These are phyloP conservation scores for Drosophila falleni DNA, from an alignment of 2,888 invertebrate species.

Conservation along the genomic window DNA sequence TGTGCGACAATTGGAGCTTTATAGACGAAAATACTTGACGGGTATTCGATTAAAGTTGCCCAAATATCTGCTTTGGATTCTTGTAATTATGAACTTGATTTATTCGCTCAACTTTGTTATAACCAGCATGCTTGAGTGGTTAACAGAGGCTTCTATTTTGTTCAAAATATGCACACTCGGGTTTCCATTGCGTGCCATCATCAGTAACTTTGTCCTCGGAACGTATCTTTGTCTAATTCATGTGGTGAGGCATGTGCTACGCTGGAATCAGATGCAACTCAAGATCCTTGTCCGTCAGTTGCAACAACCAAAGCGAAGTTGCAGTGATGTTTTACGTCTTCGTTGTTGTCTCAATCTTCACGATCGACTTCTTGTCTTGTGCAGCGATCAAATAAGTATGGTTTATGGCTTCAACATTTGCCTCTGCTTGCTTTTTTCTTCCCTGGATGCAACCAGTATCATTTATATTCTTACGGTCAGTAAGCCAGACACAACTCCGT, in stretches of 20 bases:
- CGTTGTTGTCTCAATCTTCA: slow-evolving; percentile 62
- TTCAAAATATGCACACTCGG: slow-evolving; percentile 52
- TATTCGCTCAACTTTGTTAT: slow-evolving; percentile 55
- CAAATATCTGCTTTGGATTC: slow-evolving; percentile 39
- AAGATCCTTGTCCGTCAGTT: slow-evolving; percentile 32
- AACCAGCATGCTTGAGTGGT: slow-evolving; percentile 38
- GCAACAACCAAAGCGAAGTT: slow-evolving; percentile 29
- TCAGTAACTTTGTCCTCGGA: slow-evolving; percentile 59
- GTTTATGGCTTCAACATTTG: slow-evolving; percentile 72
- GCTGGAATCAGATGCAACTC: slow-evolving; percentile 50
- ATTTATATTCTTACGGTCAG: slow-evolving; percentile 54
- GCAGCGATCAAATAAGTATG: slow-evolving; percentile 66
- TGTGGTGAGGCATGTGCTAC: slow-evolving; percentile 47
- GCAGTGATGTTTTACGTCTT: slow-evolving; percentile 37
- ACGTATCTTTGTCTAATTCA: slow-evolving; percentile 62
- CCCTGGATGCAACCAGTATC: slow-evolving; percentile 60
- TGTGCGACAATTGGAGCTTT: slow-evolving; percentile 56
- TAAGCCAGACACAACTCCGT: not conserved
- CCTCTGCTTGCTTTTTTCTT: slow-evolving; percentile 56
- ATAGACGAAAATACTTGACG: slow-evolving; percentile 41
- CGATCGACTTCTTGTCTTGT: slow-evolving; percentile 66
- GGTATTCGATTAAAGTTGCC: slow-evolving; percentile 39
- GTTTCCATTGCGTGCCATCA: slow-evolving; percentile 57
- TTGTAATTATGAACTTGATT: slow-evolving; percentile 41
- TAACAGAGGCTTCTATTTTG: slow-evolving; percentile 24